Percentiles rank a stretch among this genome's conserved stretches.
These are phyloP conservation scores for Drosophila orosa DNA, from an alignment of 1,140 invertebrate genomes.

Conservation along the genomic window DNA sequence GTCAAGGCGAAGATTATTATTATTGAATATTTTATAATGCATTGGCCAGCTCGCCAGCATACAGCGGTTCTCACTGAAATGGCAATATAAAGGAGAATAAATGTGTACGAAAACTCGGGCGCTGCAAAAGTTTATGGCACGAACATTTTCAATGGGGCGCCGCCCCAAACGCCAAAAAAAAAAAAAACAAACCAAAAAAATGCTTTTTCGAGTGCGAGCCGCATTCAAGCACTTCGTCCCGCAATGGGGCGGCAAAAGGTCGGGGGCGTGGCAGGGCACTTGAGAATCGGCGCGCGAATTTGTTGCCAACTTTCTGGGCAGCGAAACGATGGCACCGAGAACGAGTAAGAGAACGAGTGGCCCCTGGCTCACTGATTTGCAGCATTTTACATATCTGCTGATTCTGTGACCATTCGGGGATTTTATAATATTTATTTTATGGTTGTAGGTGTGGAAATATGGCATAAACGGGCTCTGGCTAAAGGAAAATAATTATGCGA, in stretches of 20 bases:
- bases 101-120: slow-evolving; percentile 25
- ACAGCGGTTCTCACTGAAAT: slow-evolving; percentile 1
- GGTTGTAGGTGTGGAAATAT: slow-evolving; percentile 21
- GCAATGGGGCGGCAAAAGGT: background rate
- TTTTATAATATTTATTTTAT: slow-evolving; percentile 27
- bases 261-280: slow-evolving; percentile 23
- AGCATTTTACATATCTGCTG: slow-evolving; percentile 31
- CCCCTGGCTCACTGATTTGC: slow-evolving; percentile 40
- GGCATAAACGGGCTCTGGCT: background rate
- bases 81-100: slow-evolving; percentile 15
- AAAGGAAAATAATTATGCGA: background rate
- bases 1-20: slow-evolving; percentile 57
- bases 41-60: slow-evolving; percentile 13
- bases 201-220: slow-evolving; percentile 42
- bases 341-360: slow-evolving; percentile 18
- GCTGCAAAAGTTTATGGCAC: slow-evolving; percentile 36
- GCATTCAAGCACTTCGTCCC: slow-evolving; percentile 31
- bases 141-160: slow-evolving; percentile 38
- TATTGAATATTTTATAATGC: slow-evolving; percentile 57
- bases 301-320: slow-evolving; percentile 55
- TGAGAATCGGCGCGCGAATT: slow-evolving; percentile 45
- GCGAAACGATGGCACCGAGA: slow-evolving; percentile 11
- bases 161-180: slow-evolving; percentile 32
- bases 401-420: slow-evolving; percentile 13
- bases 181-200: slow-evolving; percentile 19